These are phyloP conservation scores for Venustoraphidia nigricollis DNA, from an alignment of 2,888 invertebrate species.

Conservation along the genomic window DNA sequence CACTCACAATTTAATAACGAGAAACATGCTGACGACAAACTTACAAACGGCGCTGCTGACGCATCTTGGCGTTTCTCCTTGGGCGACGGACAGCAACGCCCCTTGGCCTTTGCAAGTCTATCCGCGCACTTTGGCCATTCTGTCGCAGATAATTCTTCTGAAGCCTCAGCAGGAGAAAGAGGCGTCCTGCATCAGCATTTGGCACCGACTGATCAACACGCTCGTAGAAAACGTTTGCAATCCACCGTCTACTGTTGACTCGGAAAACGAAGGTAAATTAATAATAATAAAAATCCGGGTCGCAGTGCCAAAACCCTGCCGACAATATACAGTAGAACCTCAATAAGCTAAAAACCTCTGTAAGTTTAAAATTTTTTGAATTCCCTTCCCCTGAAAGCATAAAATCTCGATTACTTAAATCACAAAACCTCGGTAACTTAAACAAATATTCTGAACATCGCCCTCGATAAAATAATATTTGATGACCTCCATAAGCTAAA, in stretches of 20 bases:
- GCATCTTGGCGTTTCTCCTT: constrained; percentile 61
- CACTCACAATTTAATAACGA: constrained; percentile 63
- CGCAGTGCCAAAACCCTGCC: too few species aligned
- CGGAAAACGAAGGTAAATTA: constrained; percentile 58
- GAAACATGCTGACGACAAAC: constrained; percentile 46
- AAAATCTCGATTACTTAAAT: too few species aligned
- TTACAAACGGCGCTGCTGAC: constrained; percentile 55
- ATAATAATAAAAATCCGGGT: too few species aligned
- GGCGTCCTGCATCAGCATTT: constrained; percentile 77
- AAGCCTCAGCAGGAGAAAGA: constrained; percentile 77
- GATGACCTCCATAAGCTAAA: too few species aligned
- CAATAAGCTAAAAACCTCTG: too few species aligned
- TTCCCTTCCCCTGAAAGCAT: too few species aligned
- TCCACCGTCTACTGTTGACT: constrained; percentile 42
- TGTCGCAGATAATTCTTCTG: constrained; percentile 71
- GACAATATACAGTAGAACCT: too few species aligned
- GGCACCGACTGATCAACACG: constrained; percentile 81
- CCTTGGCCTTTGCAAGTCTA: constrained; percentile 67
- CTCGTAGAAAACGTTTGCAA: constrained; percentile 73
- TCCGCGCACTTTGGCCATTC: constrained; percentile 60
- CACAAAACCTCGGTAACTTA: too few species aligned
- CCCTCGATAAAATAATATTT: too few species aligned
- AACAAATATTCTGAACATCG: too few species aligned
- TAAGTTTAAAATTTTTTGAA: too few species aligned
- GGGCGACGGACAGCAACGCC: constrained; percentile 42